A percentile compares a stretch with the other conserved stretches of the same genome.
phyloP scores from a whole-genome alignment of 2,797 vertebrate species.

The Leucoraja ocellata region DNA sequence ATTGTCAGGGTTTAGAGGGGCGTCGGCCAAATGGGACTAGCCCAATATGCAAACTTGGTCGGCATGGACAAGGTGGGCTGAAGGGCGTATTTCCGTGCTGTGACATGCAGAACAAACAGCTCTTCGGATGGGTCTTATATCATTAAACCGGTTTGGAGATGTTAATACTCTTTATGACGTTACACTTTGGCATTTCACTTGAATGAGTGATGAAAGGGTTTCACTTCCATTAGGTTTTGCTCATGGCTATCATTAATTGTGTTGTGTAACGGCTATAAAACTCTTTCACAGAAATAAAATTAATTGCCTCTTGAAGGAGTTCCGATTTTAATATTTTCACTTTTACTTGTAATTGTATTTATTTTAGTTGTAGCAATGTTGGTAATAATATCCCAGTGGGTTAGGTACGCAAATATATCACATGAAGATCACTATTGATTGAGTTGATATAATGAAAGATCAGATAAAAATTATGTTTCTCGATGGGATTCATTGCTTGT shows the following conservation, averaged over 20 bases:
- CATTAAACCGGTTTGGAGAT: not conserved
- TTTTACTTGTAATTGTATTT: not conserved
- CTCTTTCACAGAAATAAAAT: not conserved
- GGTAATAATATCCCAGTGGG: not conserved
- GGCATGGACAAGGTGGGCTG: too few relatives aligned
- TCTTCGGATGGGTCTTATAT: not conserved
- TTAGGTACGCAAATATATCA: not conserved
- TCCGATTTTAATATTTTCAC: not conserved
- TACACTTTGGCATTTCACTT: not conserved
- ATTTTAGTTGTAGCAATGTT: not conserved
- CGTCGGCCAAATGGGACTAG: too few relatives aligned
- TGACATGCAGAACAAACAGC: not conserved
- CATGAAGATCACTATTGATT: not conserved
- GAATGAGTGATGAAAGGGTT: not conserved
- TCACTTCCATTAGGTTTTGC: not conserved
- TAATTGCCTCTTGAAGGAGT: not conserved
- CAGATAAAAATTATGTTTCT: not conserved
- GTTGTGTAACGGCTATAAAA: not conserved
- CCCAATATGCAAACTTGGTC: too few relatives aligned
- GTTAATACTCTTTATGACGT: not conserved
- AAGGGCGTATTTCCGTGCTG: too few relatives aligned
- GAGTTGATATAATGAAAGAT: slow-evolving; percentile 7
- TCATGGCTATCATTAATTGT: not conserved
- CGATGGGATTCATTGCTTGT: not conserved
- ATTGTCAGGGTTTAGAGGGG: too few relatives aligned